phyloP scores from a whole-genome alignment of 2,113 vertebrate species.

The Xenus cinereus region DNA sequence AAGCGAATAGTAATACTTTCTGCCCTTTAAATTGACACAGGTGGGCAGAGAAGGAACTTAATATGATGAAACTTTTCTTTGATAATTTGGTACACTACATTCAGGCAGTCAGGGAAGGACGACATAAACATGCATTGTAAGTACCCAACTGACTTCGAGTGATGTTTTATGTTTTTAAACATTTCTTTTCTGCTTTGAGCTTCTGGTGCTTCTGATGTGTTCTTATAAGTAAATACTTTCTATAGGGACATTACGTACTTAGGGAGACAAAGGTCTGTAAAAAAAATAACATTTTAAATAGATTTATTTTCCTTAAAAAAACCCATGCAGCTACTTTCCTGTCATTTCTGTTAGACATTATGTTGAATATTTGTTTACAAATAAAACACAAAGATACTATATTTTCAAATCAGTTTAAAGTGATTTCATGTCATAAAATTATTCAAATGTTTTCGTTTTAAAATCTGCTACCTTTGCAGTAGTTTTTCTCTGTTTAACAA shows the following conservation, averaged over 20 bases:
- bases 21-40: constrained; percentile 71
- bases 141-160: constrained; percentile 49
- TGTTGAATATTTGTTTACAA: neutral
- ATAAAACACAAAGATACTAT: neutral
- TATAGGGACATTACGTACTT: neutral
- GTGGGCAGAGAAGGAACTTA: constrained; percentile 99
- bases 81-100: constrained; percentile 98
- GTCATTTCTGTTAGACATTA: neutral
- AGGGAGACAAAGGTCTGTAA: neutral
- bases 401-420: neutral
- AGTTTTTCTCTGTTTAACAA: neutral
- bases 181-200: neutral
- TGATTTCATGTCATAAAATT: neutral
- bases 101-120: constrained; percentile 89
- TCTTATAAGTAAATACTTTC: neutral
- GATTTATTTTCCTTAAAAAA: neutral
- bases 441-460: neutral
- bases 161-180: neutral
- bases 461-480: neutral
- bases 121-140: constrained; percentile 94
- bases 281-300: neutral
- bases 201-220: neutral
- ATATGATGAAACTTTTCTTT: constrained; percentile 99
- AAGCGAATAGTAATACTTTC: constrained; percentile 16
- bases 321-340: fast-evolving